phyloP scores from a whole-genome alignment of 1,140 invertebrate species.

The Drosophila burlai region DNA sequence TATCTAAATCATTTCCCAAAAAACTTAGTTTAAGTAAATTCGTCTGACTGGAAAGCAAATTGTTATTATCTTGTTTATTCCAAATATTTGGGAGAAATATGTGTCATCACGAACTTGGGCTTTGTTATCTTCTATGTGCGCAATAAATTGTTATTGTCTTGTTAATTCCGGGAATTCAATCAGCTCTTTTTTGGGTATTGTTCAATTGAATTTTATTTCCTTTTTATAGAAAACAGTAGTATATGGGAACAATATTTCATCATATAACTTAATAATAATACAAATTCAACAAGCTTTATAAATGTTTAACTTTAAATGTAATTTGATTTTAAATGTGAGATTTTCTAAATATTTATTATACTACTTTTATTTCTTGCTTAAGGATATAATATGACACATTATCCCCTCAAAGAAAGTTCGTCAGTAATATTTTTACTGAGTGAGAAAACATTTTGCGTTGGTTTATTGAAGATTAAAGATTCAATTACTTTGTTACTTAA shows the following conservation, averaged over 20 bases:
- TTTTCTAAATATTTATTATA: too few relatives aligned
- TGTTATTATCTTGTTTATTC: neutral
- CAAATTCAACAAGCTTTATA: too few relatives aligned
- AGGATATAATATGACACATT: too few relatives aligned
- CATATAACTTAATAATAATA: neutral
- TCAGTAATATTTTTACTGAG: too few relatives aligned
- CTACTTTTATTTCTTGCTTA: too few relatives aligned
- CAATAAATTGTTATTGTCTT: neutral
- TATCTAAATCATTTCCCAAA: neutral
- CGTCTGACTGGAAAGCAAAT: neutral
- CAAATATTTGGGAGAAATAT: neutral
- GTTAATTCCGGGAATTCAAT: slow-evolving; percentile 7
- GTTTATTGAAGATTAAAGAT: too few relatives aligned
- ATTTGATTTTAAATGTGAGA: too few relatives aligned
- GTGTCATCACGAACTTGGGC: neutral
- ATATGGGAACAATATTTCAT: neutral
- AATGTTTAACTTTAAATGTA: too few relatives aligned
- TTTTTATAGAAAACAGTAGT: neutral
- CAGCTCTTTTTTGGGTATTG: neutral
- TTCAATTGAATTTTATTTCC: neutral
- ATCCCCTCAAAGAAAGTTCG: too few relatives aligned
- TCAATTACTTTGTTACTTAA: too few relatives aligned
- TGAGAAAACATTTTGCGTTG: too few relatives aligned
- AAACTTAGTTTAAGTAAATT: neutral
- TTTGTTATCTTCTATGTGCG: neutral